phyloP scores from a whole-genome alignment of 2,888 invertebrate species.

The Pseudococcus viburni region DNA sequence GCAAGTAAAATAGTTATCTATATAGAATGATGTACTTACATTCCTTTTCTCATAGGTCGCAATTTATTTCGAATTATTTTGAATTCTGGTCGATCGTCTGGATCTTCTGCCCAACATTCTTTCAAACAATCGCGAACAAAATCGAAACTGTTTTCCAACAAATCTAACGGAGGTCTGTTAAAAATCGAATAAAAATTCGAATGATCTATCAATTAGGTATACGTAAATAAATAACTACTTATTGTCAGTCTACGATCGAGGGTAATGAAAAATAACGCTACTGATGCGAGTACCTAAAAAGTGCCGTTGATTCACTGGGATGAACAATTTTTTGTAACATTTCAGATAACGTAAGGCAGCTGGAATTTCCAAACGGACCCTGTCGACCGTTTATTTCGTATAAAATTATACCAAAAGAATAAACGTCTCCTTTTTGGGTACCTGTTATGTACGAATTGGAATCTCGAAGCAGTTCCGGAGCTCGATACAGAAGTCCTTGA shows the following conservation, averaged over 20 bases:
- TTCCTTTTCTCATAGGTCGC: conserved; percentile 87
- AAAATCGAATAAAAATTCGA: not conserved
- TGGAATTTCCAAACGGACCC: conserved; percentile 85
- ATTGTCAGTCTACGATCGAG: not conserved
- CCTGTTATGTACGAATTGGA: conserved; percentile 72
- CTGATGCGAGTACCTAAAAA: conserved; percentile 75
- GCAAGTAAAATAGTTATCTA: too few species aligned
- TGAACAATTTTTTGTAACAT: conserved; percentile 77
- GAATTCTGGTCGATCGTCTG: conserved; percentile 87
- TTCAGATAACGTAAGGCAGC: conserved; percentile 79
- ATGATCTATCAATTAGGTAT: not conserved
- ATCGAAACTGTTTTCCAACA: conserved; percentile 85
- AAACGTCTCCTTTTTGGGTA: conserved; percentile 85
- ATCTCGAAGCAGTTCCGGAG: conserved; percentile 83
- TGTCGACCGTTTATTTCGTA: conserved; percentile 90
- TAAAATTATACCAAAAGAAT: conserved; percentile 89
- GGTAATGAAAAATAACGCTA: not conserved
- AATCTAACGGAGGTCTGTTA: conserved; percentile 84
- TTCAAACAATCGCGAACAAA: conserved; percentile 87
- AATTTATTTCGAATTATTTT: conserved; percentile 84
- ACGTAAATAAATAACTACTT: too few species aligned
- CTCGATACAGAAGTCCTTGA: conserved; percentile 82
- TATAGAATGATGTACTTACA: conserved; percentile 82
- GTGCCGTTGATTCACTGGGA: conserved; percentile 72
- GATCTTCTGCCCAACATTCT: conserved; percentile 90